Percentiles rank a stretch among this genome's conserved stretches.
phyloP scores from a whole-genome alignment of 2,888 invertebrate genomes.

The Brenthis ino region DNA sequence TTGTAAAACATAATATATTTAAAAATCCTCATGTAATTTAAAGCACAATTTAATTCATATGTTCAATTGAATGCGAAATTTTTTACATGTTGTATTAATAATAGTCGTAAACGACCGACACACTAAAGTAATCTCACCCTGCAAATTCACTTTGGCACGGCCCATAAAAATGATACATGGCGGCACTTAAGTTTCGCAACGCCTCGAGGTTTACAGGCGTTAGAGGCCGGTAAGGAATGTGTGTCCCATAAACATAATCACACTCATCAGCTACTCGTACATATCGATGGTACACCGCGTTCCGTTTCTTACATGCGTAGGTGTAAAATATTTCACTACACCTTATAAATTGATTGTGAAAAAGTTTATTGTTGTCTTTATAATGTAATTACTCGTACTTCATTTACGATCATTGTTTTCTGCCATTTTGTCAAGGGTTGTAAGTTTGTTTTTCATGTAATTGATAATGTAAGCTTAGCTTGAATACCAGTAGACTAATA shows the following conservation, averaged over 20 bases:
- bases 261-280: slow-evolving; percentile 66
- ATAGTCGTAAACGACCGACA: slow-evolving; percentile 65
- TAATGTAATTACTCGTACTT: too few relatives aligned
- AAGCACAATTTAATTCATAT: neutral
- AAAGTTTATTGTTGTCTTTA: too few relatives aligned
- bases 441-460: too few relatives aligned
- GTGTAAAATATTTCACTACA: too few relatives aligned
- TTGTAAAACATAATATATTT: too few relatives aligned
- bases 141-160: slow-evolving; percentile 76
- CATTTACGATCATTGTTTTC: too few relatives aligned
- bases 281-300: slow-evolving; percentile 59
- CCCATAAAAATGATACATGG: slow-evolving; percentile 78
- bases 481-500: too few relatives aligned
- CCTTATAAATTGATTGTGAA: too few relatives aligned
- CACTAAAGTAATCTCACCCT: slow-evolving; percentile 72
- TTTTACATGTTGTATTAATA: slow-evolving; percentile 25
- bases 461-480: too few relatives aligned
- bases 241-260: slow-evolving; percentile 69
- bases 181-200: slow-evolving; percentile 60
- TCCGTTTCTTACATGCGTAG: slow-evolving; percentile 24
- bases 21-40: too few relatives aligned
- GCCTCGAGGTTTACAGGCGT: slow-evolving; percentile 62
- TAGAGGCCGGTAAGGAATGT: slow-evolving; percentile 47
- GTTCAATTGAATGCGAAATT: neutral
- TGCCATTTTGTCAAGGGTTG: too few relatives aligned